Evolutionary conservation across 2,888 invertebrate genomes (phyloP).

Genomic region (Athripsodes cinereus): DNA sequence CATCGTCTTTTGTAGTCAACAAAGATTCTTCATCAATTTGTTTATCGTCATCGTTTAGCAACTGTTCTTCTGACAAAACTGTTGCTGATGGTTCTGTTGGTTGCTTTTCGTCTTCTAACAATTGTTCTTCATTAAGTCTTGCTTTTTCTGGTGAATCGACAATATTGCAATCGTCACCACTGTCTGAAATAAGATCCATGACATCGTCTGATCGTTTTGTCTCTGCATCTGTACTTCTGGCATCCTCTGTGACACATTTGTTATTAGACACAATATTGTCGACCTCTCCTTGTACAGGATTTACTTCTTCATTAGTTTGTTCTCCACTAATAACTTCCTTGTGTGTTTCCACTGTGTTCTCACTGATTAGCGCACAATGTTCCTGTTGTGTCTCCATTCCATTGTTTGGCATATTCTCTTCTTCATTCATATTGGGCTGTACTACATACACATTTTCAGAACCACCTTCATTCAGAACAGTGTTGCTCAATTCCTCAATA

Average conservation of each 20-base stretch:
- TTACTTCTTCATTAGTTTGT: no score
- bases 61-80: background rate
- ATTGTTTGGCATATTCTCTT: background rate
- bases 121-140: conserved; percentile 20
- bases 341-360: background rate
- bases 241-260: conserved; percentile 1
- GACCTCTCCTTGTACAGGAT: background rate
- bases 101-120: conserved; percentile 9
- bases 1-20: background rate
- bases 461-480: no score
- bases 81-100: background rate
- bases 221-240: background rate
- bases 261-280: conserved; percentile 5
- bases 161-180: conserved; percentile 31
- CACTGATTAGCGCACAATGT: background rate
- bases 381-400: background rate
- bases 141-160: conserved; percentile 22
- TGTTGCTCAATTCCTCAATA: no score
- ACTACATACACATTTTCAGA: no score
- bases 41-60: background rate
- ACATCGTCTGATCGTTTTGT: conserved; percentile 28
- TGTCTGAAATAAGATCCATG: conserved; percentile 28
- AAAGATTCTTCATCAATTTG: background rate
- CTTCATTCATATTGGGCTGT: no score
- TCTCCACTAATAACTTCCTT: no score